A percentile compares a stretch with the other conserved stretches of the same genome.
Evolutionary conservation across 2,113 vertebrate species (phyloP).

Genomic region (Tenebrosternarchus preto): DNA sequence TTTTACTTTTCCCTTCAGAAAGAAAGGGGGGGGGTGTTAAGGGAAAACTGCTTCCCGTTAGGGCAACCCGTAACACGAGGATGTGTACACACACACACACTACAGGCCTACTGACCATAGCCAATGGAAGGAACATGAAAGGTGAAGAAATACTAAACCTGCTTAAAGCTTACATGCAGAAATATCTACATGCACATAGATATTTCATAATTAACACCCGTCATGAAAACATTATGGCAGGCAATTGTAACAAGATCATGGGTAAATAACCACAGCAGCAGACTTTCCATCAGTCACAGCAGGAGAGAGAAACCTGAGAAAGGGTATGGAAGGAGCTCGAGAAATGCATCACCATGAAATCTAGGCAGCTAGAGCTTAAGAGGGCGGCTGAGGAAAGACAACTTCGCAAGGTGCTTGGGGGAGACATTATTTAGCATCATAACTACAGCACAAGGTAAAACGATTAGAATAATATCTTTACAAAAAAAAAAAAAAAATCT

Average conservation of each 20-base stretch:
- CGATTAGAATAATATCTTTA: too few relatives aligned
- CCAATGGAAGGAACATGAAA: too few relatives aligned
- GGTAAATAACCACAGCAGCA: conserved; percentile 17
- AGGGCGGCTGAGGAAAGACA: conserved; percentile 33
- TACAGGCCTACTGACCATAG: background rate
- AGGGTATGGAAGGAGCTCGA: background rate
- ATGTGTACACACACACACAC: conserved; percentile 10
- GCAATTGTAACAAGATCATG: conserved; percentile 42
- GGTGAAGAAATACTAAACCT: background rate
- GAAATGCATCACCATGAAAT: conserved; percentile 39
- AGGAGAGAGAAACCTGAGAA: conserved; percentile 39
- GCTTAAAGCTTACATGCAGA: background rate
- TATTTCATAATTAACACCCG: background rate
- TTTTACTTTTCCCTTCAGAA: conserved; percentile 45
- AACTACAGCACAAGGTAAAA: background rate
- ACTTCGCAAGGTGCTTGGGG: background rate
- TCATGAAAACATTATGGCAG: conserved; percentile 21
- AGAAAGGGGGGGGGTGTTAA: conserved; percentile 10
- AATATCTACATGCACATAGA: background rate
- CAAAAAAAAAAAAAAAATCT: background rate
- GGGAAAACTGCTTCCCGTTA: conserved; percentile 41
- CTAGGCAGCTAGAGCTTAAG: background rate
- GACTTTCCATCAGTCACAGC: conserved; percentile 35
- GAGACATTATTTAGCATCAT: background rate
- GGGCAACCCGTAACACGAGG: conserved; percentile 51